Evolutionary conservation across 2,888 invertebrate genomes (phyloP).

Genomic region (Peribatodes rhomboidaria): DNA sequence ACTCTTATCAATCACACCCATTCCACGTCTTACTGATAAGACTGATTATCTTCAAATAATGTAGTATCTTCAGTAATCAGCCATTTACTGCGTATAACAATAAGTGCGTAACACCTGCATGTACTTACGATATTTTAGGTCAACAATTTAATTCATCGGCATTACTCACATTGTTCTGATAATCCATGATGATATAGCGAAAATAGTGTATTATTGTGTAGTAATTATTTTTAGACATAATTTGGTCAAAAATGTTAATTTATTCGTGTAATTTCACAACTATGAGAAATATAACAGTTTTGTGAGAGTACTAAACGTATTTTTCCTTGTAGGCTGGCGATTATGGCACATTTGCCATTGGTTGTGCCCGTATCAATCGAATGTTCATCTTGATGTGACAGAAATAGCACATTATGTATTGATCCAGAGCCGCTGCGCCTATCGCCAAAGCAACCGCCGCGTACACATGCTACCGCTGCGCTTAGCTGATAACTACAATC

Average conservation of each 20-base stretch:
- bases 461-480: slow-evolving; percentile 47
- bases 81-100: slow-evolving; percentile 19
- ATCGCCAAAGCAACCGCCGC: background rate
- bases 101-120: slow-evolving; percentile 53
- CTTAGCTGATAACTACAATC: slow-evolving; percentile 74
- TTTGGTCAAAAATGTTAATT: no score
- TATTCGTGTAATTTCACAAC: no score
- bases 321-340: no score
- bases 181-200: background rate
- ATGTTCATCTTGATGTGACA: background rate
- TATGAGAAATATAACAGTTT: no score
- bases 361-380: no score
- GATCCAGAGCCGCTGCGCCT: background rate
- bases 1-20: slow-evolving; percentile 20
- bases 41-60: slow-evolving; percentile 13
- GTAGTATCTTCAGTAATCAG: slow-evolving; percentile 15
- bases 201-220: background rate
- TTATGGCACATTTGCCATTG: no score
- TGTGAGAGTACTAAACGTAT: no score
- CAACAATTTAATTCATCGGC: slow-evolving; percentile 26
- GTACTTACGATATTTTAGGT: slow-evolving; percentile 49
- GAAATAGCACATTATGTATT: background rate
- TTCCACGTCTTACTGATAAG: slow-evolving; percentile 19
- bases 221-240: background rate
- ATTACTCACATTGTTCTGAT: background rate